Evolutionary conservation across 2,797 vertebrate species (phyloP).

Genomic region (Microcaecilia unicolor): DNA sequence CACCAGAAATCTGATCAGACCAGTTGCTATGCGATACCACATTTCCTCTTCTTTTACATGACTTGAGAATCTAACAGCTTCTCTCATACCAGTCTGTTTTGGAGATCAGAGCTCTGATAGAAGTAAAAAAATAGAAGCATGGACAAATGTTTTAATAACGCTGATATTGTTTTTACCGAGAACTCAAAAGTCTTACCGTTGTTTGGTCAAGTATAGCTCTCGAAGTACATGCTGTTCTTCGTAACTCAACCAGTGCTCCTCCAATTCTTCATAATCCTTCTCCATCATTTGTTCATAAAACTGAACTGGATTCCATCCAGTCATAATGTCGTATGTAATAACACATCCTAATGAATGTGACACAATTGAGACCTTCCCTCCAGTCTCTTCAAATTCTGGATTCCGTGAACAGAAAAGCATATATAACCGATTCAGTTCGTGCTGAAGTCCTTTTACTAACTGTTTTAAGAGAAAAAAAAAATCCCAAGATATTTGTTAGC

Average conservation of each 20-base stretch:
- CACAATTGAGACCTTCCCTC: conserved; percentile 91
- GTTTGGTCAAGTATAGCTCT: conserved; percentile 73
- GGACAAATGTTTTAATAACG: background rate
- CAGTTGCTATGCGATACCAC: too few species aligned
- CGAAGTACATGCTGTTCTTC: conserved; percentile 78
- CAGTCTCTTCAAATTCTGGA: conserved; percentile 81
- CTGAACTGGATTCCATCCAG: conserved; percentile 88
- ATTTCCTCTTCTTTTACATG: too few species aligned
- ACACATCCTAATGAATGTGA: conserved; percentile 95
- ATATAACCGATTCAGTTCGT: conserved; percentile 90
- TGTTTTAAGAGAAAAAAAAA: conserved; percentile 29
- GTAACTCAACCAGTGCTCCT: conserved; percentile 70
- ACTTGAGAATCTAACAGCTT: too few species aligned
- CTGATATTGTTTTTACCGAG: too few species aligned
- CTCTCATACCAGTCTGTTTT: background rate
- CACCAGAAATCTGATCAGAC: too few species aligned
- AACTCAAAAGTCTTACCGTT: conserved; percentile 63
- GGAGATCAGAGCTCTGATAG: background rate
- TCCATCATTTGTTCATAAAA: conserved; percentile 83
- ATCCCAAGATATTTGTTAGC: too few species aligned
- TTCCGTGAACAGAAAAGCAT: conserved; percentile 90
- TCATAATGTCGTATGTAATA: conserved; percentile 97
- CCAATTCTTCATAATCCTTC: conserved; percentile 72
- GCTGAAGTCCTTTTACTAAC: conserved; percentile 92
- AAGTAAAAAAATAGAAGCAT: background rate